These are phyloP conservation scores for Aradophagus sp. DNA, from an alignment of 1,140 invertebrate genomes.

Conservation along the genomic window DNA sequence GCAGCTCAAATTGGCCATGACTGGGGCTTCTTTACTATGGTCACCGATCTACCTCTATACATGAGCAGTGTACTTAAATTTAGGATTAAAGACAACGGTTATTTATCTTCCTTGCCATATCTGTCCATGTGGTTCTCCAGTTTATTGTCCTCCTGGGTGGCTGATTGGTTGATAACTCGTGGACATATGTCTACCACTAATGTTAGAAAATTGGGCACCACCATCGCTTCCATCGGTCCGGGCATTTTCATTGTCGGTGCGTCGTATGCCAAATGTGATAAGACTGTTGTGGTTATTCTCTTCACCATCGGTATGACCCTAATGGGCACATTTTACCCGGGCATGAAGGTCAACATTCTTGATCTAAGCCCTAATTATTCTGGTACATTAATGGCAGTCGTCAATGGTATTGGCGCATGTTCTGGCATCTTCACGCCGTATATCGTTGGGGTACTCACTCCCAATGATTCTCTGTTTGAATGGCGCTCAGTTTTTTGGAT, in stretches of 20 bases:
- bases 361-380: slow-evolving; percentile 89
- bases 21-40: slow-evolving; percentile 96
- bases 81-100: slow-evolving; percentile 83
- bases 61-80: slow-evolving; percentile 91
- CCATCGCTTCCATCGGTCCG: slow-evolving; percentile 82
- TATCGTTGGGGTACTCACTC: slow-evolving; percentile 84
- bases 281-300: slow-evolving; percentile 78
- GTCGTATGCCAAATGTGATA: slow-evolving; percentile 86
- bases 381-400: slow-evolving; percentile 87
- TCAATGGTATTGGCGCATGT: slow-evolving; percentile 88
- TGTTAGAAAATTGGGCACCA: slow-evolving; percentile 84
- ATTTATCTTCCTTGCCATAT: slow-evolving; percentile 82
- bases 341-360: slow-evolving; percentile 86
- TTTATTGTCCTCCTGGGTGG: slow-evolving; percentile 79
- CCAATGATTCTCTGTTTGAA: slow-evolving; percentile 81
- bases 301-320: slow-evolving; percentile 83
- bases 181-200: slow-evolving; percentile 77
- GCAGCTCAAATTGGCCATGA: slow-evolving; percentile 88
- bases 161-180: slow-evolving; percentile 80
- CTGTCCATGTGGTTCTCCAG: slow-evolving; percentile 84
- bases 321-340: slow-evolving; percentile 85
- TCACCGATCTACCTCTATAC: slow-evolving; percentile 94
- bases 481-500: slow-evolving; percentile 92
- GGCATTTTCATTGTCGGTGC: slow-evolving; percentile 87
- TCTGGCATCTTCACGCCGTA: slow-evolving; percentile 87